Base-by-base conservation (phyloP, 1,140 invertebrate genomes). In the Heliconius congener region DNA sequence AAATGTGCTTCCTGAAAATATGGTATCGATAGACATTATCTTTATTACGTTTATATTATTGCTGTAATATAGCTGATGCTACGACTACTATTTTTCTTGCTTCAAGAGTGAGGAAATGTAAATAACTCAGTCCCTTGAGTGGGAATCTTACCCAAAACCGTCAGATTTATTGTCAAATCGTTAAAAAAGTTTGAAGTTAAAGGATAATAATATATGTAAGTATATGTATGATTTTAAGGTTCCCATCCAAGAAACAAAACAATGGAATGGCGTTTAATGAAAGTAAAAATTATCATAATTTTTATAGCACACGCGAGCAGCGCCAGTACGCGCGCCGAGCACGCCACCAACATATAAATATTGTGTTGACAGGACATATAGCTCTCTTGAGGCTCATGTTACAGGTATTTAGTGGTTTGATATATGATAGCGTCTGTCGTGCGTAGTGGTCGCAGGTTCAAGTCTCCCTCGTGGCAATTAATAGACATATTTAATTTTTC, bases 251-350 rank as follows among this genome's bases (percentile, higher is more conserved):
- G 60, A 66, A 66, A 66, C 27, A 66, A 66, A 66, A 30, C 60
- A 30, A 30, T 66, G 60, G 60, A 66, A 66, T 46, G 42, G 60
- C 11, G 60, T 30, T 66, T 30, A 30, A 66, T 66, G 60, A 66
- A 66, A 66, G 27, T 66, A 30, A n/a, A 66, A 66, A 66, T 66
- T 66, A 66, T 27, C 9, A 66, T 66, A 66, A 30, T 30, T 66
- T 30, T 27, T 66, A 66, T 66, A 30, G 23, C 60, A 66, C 60
- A 66, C 60, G 60, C 60, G 60, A 66, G 30, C 30, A 34, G 30
- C 30, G 3, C 30, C 30, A 34, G 30, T 3, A 30, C 30, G 30
- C 30, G 55, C 55, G 16, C 4, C 16, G 27, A 5, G 60, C 60
- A 66, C 60, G 60, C 60, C 23, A 66, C 23, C 1, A 13, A 4